Evolutionary conservation across 1,140 invertebrate species (phyloP), one percentile per base, ranked within the genome.

Genomic region (Cotesia vestalis): DNA sequence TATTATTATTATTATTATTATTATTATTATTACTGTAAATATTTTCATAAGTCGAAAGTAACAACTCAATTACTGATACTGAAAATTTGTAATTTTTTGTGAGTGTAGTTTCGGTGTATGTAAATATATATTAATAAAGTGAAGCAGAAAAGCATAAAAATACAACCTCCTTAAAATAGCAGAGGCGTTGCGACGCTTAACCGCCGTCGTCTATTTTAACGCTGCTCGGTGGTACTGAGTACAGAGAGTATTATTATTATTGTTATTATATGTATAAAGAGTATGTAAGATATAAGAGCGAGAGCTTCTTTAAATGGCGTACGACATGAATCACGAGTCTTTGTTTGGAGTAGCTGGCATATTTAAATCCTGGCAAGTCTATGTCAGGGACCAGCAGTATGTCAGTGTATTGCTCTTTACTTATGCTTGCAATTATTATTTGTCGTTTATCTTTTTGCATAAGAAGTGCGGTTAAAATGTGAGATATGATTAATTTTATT

Each of bases 81-180:
- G 5, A 6, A 46, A 46, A 46, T 8, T 4, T 2, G 5, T 11
- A 46, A 9, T 46, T 46, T 46, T 46, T 46, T 5, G 11, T 2
- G 6, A 46, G 40, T 46, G 40, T 46, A 46, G 11, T 46, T 46
- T 46, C 11, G 38, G 38, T 46, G 11, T 9, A 46, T 6, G 11
- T 46, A 46, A 6, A 46, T 46, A 11, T 46, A 8, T 40, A 40
- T 40, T 8, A 8, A 40, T 46, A 46, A 11, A 14, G n/a, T 34
- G 52, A 63, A 63, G 36, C 46, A 36, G 11, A 63, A 63, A 14
- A 11, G 17, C 61, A 35, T 59, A 62, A 68, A 9, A 69, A 73
- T 66, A 66, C 69, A 63, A 64, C 70, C 73, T 77, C 63, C 40
- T 46, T 46, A 75, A 77, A 77, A 77, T 76, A 77, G 74, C 72